These are phyloP conservation scores for Trichopria drosophilae DNA, from an alignment of 2,888 invertebrate genomes.

Conservation along the genomic window DNA sequence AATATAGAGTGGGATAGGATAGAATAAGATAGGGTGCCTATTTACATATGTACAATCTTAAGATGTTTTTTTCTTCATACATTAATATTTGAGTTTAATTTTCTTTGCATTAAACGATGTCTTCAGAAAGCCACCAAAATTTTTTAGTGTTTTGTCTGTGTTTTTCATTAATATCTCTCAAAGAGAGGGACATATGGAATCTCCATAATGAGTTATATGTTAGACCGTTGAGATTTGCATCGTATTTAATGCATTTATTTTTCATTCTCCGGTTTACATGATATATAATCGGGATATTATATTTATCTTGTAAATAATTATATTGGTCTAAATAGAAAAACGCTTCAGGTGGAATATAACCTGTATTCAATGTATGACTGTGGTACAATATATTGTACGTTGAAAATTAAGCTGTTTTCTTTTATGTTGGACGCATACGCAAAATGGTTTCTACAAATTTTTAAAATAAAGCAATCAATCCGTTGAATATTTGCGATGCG, in stretches of 20 bases:
- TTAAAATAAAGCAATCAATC: constrained; percentile 11
- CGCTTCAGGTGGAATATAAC: constrained; percentile 19
- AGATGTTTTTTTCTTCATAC: not conserved
- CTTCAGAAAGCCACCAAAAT: constrained; percentile 15
- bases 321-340: constrained; percentile 23
- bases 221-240: not conserved
- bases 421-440: not conserved
- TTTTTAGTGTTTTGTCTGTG: constrained; percentile 13
- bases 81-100: not conserved
- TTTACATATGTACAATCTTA: not conserved
- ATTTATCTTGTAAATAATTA: constrained; percentile 9
- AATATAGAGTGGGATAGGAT: too few species aligned
- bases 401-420: not conserved
- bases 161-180: not conserved
- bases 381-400: constrained; percentile 4
- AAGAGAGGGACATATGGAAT: constrained; percentile 7
- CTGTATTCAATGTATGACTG: constrained; percentile 5
- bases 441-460: constrained; percentile 7
- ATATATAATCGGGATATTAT: constrained; percentile 20
- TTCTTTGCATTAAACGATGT: too few species aligned
- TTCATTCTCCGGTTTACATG: constrained; percentile 1
- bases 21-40: too few species aligned
- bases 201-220: not conserved
- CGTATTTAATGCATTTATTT: constrained; percentile 4
- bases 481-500: not conserved